Conservation (phyloP, 2,888 invertebrate genomes). For the Dolichomitus sp. region DNA sequence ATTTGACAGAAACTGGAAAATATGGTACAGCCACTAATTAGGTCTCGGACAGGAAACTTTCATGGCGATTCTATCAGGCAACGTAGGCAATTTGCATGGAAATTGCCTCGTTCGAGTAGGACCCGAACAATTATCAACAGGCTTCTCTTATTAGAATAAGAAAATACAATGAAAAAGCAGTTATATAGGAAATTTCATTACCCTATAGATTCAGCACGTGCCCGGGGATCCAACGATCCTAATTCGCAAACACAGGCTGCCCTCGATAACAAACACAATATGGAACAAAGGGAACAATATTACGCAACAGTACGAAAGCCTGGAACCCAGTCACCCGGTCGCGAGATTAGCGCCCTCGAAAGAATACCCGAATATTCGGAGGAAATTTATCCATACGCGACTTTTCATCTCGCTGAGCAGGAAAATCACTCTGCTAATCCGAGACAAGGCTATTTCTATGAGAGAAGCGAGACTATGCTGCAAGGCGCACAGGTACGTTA, state of each 20-base stretch:
- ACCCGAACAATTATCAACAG: constrained; percentile 47
- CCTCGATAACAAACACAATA: constrained; percentile 85
- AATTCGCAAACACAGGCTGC: constrained; percentile 83
- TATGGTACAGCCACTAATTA: constrained; percentile 58
- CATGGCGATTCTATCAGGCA: constrained; percentile 43
- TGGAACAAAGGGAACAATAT: constrained; percentile 87
- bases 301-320: constrained; percentile 87
- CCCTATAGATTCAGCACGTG: constrained; percentile 77
- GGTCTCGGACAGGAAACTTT: constrained; percentile 24
- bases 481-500: constrained; percentile 81
- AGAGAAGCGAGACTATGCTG: constrained; percentile 84
- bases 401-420: constrained; percentile 88
- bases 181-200: background rate
- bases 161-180: constrained; percentile 9
- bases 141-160: constrained; percentile 33
- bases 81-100: constrained; percentile 59
- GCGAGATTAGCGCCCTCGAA: constrained; percentile 86
- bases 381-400: constrained; percentile 89
- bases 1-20: constrained; percentile 49
- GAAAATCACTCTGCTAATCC: constrained; percentile 87
- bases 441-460: constrained; percentile 84
- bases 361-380: constrained; percentile 89
- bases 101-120: constrained; percentile 56
- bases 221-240: constrained; percentile 80
- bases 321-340: constrained; percentile 85